Base-by-base conservation (phyloP, 1,140 invertebrate species). In the Colletes latitarsis region DNA sequence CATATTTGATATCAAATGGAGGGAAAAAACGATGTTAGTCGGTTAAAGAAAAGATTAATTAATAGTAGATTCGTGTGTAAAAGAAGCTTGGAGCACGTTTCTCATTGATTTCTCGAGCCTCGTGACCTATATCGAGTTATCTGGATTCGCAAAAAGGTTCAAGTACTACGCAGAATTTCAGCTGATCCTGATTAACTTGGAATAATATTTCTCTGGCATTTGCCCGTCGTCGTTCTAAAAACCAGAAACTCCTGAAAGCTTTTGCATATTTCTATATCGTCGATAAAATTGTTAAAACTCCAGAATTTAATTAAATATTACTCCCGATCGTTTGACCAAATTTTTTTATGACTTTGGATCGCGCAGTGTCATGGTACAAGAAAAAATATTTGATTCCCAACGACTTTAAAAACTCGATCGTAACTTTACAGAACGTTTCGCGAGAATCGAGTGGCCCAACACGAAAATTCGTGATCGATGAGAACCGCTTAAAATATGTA, bases 101-200 rank as follows among this genome's bases (percentile, higher is more conserved):
- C 52, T 73, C 62, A 74, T 79, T 74, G 77, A 73, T 79, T 79
- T 66, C 69, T 46, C 14, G 60, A 39, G 70, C 39, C 39, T 63
- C 58, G 76, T 72, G 67, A 78, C 76, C 76, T 53, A 78, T 78
- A 78, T 78, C 12, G 30, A 21, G 46, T 78, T 78, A 71, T 41
- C 76, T 46, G 60, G 76, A 72, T 71, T 52, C 76, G 49, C 68
- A 53, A 72, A 78, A 78, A 72, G 57, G 57, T 14, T 63, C 12
- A 43, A 52, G n/a, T 30, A 49, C 4, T 21, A 55, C 67, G 19
- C 68, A 63, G 62, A 55, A 58, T 71, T 71, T 30, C 43, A 78
- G 67, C 46, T 30, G 30, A 78, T 41, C 43, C 39, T 58, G 55
- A 41, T 30, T 19, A 15, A 46, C 6, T 3, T 12, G 14, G 8